These are phyloP conservation scores for Rhopalosiphum maidis DNA, from an alignment of 1,140 invertebrate genomes.

Conservation along the genomic window DNA sequence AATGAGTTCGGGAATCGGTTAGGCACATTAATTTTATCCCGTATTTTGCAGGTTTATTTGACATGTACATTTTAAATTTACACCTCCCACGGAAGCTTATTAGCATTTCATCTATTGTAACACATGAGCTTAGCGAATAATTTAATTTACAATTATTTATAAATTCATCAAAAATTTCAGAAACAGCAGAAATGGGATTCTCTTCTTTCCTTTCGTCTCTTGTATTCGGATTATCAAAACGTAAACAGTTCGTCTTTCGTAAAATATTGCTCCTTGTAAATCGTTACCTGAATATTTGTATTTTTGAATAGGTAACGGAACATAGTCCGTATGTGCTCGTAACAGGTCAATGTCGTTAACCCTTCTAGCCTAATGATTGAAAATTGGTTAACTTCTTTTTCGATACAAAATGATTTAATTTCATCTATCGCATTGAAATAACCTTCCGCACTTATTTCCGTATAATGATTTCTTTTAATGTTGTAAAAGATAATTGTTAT, in stretches of 20 bases:
- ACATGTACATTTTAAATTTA: conserved; percentile 63
- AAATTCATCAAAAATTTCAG: conserved; percentile 8
- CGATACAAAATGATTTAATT: too few species aligned
- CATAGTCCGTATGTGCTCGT: too few species aligned
- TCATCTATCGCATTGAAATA: too few species aligned
- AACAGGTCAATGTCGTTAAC: too few species aligned
- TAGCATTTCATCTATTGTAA: conserved; percentile 62
- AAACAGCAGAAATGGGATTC: conserved; percentile 61
- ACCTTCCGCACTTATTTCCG: too few species aligned
- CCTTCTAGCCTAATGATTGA: too few species aligned
- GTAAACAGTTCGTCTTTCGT: conserved; percentile 53
- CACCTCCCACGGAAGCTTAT: conserved; percentile 62
- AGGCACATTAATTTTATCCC: conserved; percentile 63
- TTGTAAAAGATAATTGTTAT: too few species aligned
- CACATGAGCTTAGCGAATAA: conserved; percentile 50
- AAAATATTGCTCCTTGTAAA: too few species aligned
- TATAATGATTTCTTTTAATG: too few species aligned
- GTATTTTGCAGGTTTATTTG: conserved; percentile 63
- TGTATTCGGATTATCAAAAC: conserved; percentile 62
- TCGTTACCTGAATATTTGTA: too few species aligned
- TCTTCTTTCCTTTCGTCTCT: conserved; percentile 59
- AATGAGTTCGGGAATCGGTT: conserved; percentile 61
- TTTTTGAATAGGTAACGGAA: too few species aligned
- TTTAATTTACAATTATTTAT: conserved; percentile 59
- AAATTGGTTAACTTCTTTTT: too few species aligned